Evolutionary conservation across 2,113 vertebrate species (phyloP), one percentile per base, ranked within the genome.

Genomic region (Zapornia atra): DNA sequence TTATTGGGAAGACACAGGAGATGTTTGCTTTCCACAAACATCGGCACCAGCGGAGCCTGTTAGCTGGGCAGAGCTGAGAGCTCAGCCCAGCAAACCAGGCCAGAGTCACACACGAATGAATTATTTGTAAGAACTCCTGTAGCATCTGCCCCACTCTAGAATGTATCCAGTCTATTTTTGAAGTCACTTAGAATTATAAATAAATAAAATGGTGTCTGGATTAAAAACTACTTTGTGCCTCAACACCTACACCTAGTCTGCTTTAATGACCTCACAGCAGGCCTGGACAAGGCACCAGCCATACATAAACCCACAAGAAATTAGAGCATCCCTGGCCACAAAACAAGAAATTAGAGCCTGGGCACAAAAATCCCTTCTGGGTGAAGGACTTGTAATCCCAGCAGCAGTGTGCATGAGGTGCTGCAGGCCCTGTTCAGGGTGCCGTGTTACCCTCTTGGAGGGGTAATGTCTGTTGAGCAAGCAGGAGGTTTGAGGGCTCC

Each of bases 181-280:
- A 96, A 96, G 91, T 82, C 84, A 93, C 92, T 97, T 93, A 95
- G 78, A 94, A 95, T 69, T 76, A 91, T 94, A 95, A 96, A 97
- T 94, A 95, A 95, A 95, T 96, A 96, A 96, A 91, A 33, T 11
- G 76, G 36, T 11, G 21, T 48, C 65, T 76, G 66, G 69, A 89
- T 94, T 96, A 86, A 85, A 94, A 92, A 72, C 53, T 93, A 84
- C 70, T 50, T 59, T 91, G 88, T 80, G 81, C 54, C 46, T 89
- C 88, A 92, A 94, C 95, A 96, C 91, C 80, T 95, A 76, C 81
- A 63, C 0, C 0, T 18, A 70, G 91, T 36, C 40, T 89, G 63
- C 53, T 92, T 91, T 87, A 91, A 61, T 16, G 73, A 92, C 61
- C 65, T 82, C 65, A 53, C 1, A 2, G 50, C 54, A 92, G 73